These are phyloP conservation scores for Amphipoea oculea DNA, from an alignment of 2,888 invertebrate genomes.

Conservation along the genomic window DNA sequence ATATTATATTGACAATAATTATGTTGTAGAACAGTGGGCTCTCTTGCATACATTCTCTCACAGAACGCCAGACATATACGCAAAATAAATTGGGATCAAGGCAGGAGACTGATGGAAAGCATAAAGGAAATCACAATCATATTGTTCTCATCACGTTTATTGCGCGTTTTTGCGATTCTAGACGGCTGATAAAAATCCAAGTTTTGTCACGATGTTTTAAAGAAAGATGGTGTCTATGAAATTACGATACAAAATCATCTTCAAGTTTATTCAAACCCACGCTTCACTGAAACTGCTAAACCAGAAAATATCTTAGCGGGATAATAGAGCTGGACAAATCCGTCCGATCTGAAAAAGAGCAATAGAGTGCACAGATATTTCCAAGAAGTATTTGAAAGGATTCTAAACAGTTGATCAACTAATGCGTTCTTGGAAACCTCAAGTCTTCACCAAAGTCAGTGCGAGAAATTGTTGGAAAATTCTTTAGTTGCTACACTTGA, in stretches of 20 bases:
- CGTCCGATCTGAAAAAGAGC: not conserved
- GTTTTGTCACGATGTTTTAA: not conserved
- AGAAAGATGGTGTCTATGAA: not conserved
- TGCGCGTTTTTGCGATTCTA: not conserved
- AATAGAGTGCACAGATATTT: not conserved
- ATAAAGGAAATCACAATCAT: not conserved
- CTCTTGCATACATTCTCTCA: too few species aligned
- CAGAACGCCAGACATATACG: too few species aligned
- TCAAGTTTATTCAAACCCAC: not conserved
- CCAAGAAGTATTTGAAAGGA: not conserved
- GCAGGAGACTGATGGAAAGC: not conserved
- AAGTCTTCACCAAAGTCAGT: not conserved
- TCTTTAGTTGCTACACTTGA: not conserved
- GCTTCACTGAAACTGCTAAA: constrained; percentile 4
- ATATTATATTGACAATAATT: too few species aligned
- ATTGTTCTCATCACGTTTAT: too few species aligned
- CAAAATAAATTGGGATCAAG: not conserved
- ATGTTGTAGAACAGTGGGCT: not conserved
- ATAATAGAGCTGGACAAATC: not conserved
- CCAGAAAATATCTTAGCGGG: constrained; percentile 5
- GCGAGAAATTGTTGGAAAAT: not conserved
- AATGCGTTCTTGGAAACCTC: not conserved
- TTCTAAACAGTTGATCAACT: not conserved
- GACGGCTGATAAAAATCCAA: not conserved
- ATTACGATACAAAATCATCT: not conserved